These are phyloP conservation scores for Cyphomyrus discorhynchus DNA, from an alignment of 2,113 vertebrate species.

Conservation along the genomic window DNA sequence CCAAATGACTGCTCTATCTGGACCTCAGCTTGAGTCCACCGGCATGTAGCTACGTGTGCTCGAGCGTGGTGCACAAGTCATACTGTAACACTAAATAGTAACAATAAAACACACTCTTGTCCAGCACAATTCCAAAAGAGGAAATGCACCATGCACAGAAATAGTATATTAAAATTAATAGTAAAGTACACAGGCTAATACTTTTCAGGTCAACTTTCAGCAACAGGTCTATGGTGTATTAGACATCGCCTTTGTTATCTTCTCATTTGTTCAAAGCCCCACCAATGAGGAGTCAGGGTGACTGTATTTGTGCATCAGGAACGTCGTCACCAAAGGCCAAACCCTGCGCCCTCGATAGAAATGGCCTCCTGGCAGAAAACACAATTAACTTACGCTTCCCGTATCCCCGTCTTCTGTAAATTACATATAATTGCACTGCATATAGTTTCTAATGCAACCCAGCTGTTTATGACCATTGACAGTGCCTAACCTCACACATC, in stretches of 20 bases:
- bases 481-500: background rate
- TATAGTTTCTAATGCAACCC: background rate
- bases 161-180: background rate
- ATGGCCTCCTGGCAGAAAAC: background rate
- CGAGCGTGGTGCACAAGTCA: background rate
- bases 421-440: background rate
- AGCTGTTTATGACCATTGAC: background rate
- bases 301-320: background rate
- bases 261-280: background rate
- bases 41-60: background rate
- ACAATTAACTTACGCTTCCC: background rate
- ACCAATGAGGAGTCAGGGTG: background rate
- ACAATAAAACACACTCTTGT: background rate
- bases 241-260: background rate
- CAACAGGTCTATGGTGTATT: background rate
- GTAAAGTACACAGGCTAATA: background rate
- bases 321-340: background rate
- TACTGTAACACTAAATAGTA: background rate
- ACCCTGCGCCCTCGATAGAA: background rate
- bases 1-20: background rate
- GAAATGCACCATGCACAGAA: background rate
- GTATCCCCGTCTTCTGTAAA: background rate
- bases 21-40: background rate
- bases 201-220: background rate
- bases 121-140: background rate